Base-by-base conservation (phyloP, 2,888 invertebrate species). In the Leptothorax acervorum region DNA sequence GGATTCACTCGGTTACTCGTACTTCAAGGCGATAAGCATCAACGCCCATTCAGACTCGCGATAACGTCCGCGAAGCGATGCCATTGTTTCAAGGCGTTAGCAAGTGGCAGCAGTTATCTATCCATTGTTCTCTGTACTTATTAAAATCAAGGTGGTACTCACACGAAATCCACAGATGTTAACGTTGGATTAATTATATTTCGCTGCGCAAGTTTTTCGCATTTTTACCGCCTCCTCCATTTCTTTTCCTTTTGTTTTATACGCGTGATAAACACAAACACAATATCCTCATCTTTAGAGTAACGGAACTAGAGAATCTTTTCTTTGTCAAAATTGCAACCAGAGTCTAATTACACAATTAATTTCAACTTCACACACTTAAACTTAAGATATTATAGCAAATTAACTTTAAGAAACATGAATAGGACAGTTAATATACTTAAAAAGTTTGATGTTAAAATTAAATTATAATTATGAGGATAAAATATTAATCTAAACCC, bases 111-210 rank as follows among this genome's bases (percentile, higher is more conserved):
- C 85, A 75, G 91, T 90, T 92, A 92, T 90, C 92, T 90, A 84
- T 86, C 91, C 89, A 92, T 93, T 92, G 92, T 93, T 89, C 90
- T 85, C 89, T 87, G 91, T 93, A 90, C 92, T 93, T 92, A 89
- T 92, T 92, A 92, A 92, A 93, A 92, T 89, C 88, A 90, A 92
- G 91, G 89, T 88, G 89, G 87, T 89, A 42, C 90, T 90, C 6
- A n/a, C 6, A n/a, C 86, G 84, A 12, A 55, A 39, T 45, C 23
- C 11, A 9, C 39, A 42, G 42, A 66, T 48, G 11, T 73, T 48
- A 12, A 15, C 48, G 12, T 8, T 12, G 12, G 9, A 48, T 79
- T 79, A 60, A 57, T 35, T 57, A 55, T 68, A 68, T 78, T 45
- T 68, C 68, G 42, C 15, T 18, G 23, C 23, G n/a, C 18, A 28